Percentiles rank a stretch among this genome's conserved stretches.
These are phyloP conservation scores for Bradypus variegatus DNA, from an alignment of 2,797 vertebrate genomes.

Conservation along the genomic window DNA sequence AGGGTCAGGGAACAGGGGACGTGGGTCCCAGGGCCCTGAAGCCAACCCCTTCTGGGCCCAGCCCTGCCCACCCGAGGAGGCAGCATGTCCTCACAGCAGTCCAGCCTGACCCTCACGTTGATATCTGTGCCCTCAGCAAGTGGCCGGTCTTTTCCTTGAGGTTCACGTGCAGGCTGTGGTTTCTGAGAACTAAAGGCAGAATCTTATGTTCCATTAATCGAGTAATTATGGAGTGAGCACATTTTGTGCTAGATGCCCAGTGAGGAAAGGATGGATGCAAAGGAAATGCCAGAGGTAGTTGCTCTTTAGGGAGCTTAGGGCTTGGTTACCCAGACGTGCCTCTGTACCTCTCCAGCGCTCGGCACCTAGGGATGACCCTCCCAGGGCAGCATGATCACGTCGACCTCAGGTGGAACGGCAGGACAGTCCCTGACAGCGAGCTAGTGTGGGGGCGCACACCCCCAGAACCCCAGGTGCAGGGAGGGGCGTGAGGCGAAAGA, in stretches of 20 bases:
- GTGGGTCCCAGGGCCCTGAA: background rate
- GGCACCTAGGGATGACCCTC: background rate
- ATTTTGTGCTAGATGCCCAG: background rate
- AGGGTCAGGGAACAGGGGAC: too few species aligned
- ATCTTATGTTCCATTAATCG: background rate
- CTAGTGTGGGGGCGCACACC: background rate
- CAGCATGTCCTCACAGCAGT: too few species aligned
- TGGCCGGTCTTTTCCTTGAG: background rate
- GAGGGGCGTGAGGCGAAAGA: too few species aligned
- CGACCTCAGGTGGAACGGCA: too few species aligned
- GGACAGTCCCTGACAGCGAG: background rate
- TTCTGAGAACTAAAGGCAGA: background rate
- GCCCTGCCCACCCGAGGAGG: background rate
- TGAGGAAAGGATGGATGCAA: background rate
- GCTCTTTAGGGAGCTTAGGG: background rate
- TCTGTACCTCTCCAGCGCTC: background rate
- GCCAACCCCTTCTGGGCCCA: background rate
- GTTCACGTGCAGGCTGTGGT: background rate
- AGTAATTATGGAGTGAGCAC: background rate
- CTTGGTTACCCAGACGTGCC: background rate
- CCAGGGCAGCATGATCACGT: background rate
- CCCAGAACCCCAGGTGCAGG: too few species aligned
- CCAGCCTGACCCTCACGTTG: fast-evolving
- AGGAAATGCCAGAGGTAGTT: background rate
- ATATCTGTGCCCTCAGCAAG: background rate